Conservation (phyloP, 2,888 invertebrate species). For the Parnassius smintheus region DNA sequence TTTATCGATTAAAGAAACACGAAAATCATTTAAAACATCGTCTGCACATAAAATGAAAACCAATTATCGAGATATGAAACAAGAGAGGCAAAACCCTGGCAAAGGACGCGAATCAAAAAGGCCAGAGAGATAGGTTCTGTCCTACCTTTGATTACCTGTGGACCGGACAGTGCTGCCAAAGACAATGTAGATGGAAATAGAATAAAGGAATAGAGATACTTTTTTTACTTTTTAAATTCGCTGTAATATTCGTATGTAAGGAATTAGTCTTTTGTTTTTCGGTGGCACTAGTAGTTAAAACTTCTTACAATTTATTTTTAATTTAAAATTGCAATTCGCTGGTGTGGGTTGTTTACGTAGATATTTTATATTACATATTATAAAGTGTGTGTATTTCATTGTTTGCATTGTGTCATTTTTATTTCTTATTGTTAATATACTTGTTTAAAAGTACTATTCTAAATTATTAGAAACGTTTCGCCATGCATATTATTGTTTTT, state of each 20-base stretch:
- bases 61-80: slow-evolving; percentile 71
- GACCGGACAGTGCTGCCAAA: slow-evolving; percentile 42
- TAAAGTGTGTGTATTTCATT: too few species aligned
- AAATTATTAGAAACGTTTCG: too few species aligned
- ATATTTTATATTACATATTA: too few species aligned
- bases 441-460: too few species aligned
- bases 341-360: neutral
- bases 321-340: neutral
- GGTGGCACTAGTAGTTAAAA: neutral
- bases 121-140: slow-evolving; percentile 63
- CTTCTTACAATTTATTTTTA: slow-evolving; percentile 2
- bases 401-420: too few species aligned
- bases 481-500: too few species aligned
- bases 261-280: slow-evolving; percentile 11
- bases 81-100: slow-evolving; percentile 42
- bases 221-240: slow-evolving; percentile 35
- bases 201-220: slow-evolving; percentile 41
- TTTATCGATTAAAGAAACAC: slow-evolving; percentile 26
- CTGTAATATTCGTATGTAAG: slow-evolving; percentile 16
- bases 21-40: slow-evolving; percentile 29
- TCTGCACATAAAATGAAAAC: slow-evolving; percentile 64
- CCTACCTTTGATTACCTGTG: slow-evolving; percentile 74
- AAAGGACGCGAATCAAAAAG: slow-evolving; percentile 65
- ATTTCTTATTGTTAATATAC: too few species aligned
- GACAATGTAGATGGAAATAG: slow-evolving; percentile 47